These are phyloP conservation scores for Laticauda colubrina DNA, from an alignment of 2,113 vertebrate species.

Conservation along the genomic window DNA sequence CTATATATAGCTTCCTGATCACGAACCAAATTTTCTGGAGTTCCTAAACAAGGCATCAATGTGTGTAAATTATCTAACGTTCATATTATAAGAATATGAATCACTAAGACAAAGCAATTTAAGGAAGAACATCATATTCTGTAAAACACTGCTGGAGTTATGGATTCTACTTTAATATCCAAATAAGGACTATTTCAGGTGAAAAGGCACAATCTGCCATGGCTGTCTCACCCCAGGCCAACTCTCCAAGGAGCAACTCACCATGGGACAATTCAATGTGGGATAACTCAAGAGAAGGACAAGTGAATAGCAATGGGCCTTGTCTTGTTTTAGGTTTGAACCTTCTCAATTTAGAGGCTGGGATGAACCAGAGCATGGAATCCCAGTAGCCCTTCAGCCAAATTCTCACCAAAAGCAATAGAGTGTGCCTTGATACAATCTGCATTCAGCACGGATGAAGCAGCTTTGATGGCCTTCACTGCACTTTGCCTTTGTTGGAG, in stretches of 20 bases:
- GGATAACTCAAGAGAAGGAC: background rate
- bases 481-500: background rate
- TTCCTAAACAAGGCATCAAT: background rate
- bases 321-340: background rate
- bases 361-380: too few relatives aligned
- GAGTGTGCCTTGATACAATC: background rate
- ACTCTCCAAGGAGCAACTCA: too few relatives aligned
- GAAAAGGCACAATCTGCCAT: too few relatives aligned
- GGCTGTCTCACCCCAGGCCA: too few relatives aligned
- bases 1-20: background rate
- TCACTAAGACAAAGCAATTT: background rate
- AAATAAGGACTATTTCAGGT: background rate
- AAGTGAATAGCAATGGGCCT: background rate
- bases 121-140: background rate
- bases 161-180: background rate
- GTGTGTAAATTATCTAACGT: background rate
- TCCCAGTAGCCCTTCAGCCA: too few relatives aligned
- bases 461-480: background rate
- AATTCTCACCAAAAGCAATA: background rate
- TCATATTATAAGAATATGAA: background rate
- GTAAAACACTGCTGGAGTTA: background rate
- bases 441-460: background rate
- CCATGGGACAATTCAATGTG: background rate
- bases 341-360: background rate
- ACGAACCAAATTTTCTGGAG: background rate